phyloP scores from a whole-genome alignment of 2,113 vertebrate species.

The Electrona antarctica region DNA sequence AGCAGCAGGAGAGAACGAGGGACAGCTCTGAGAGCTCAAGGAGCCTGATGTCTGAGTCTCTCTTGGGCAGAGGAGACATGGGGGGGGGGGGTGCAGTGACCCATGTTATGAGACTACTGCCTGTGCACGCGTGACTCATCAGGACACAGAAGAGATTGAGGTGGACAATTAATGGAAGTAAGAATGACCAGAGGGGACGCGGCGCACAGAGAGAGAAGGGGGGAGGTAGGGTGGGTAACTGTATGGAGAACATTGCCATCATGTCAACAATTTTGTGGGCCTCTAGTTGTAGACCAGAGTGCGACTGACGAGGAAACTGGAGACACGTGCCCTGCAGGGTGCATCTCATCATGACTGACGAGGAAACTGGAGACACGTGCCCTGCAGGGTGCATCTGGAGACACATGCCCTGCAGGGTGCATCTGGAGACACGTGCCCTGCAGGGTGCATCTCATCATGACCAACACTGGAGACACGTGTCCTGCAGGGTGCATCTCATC shows the following conservation, averaged over 20 bases:
- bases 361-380: slow-evolving; percentile 18
- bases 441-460: too few relatives aligned
- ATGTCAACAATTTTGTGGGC: slow-evolving; percentile 25
- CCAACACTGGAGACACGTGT: slow-evolving; percentile 22
- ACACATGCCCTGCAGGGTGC: slow-evolving; percentile 17
- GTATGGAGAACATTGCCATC: slow-evolving; percentile 34
- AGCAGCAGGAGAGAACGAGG: background rate
- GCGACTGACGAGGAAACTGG: slow-evolving; percentile 12
- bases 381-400: slow-evolving; percentile 19
- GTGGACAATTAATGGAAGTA: slow-evolving; percentile 49
- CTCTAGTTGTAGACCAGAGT: slow-evolving; percentile 3
- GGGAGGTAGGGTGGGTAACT: background rate
- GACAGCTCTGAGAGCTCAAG: background rate
- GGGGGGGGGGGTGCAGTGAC: slow-evolving; percentile 42
- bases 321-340: slow-evolving; percentile 22
- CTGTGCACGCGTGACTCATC: slow-evolving; percentile 23
- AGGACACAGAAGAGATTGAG: slow-evolving; percentile 30
- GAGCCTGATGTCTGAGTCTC: slow-evolving; percentile 14
- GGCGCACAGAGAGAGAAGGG: background rate
- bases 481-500: slow-evolving; percentile 15
- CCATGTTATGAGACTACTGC: slow-evolving; percentile 24
- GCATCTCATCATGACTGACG: slow-evolving; percentile 8
- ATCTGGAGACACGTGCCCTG: slow-evolving; percentile 21
- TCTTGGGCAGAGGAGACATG: slow-evolving; percentile 1
- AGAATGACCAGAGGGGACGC: slow-evolving; percentile 23